Percentiles rank a stretch among this genome's conserved stretches.
Evolutionary conservation across 2,888 invertebrate genomes (phyloP).

Genomic region (Parnassius glacialis): DNA sequence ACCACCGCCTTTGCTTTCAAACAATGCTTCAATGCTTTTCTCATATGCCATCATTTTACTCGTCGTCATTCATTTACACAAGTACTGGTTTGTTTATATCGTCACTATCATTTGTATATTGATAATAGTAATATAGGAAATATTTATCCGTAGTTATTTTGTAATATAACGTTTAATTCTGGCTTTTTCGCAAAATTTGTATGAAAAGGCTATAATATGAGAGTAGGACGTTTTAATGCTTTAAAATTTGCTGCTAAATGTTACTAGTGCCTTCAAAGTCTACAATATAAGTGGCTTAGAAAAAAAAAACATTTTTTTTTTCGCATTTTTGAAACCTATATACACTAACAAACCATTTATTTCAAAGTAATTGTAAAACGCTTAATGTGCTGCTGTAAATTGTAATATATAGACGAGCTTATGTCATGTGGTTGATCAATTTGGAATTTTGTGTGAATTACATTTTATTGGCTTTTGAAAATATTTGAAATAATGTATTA

Average conservation of each 20-base stretch:
- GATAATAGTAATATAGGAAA: slow-evolving; percentile 6
- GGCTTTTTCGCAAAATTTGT: slow-evolving; percentile 9
- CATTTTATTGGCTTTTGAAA: slow-evolving; percentile 66
- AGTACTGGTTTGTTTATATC: slow-evolving; percentile 18
- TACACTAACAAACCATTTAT: slow-evolving; percentile 78
- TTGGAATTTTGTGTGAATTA: slow-evolving; percentile 72
- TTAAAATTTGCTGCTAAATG: slow-evolving; percentile 1
- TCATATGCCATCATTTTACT: slow-evolving; percentile 55
- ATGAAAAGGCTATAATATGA: neutral
- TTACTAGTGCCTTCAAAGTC: neutral
- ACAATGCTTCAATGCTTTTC: slow-evolving; percentile 71
- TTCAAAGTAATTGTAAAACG: slow-evolving; percentile 44
- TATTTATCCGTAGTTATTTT: slow-evolving; percentile 10
- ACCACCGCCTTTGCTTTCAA: slow-evolving; percentile 53
- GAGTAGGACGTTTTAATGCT: slow-evolving; percentile 16
- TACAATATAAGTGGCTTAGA: no score
- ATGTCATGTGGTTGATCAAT: slow-evolving; percentile 68
- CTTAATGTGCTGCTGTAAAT: slow-evolving; percentile 68
- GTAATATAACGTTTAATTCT: slow-evolving; percentile 33
- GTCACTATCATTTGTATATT: slow-evolving; percentile 14
- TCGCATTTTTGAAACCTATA: slow-evolving; percentile 47
- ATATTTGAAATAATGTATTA: slow-evolving; percentile 5
- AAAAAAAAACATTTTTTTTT: slow-evolving; percentile 31
- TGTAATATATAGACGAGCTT: slow-evolving; percentile 48
- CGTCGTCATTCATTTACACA: slow-evolving; percentile 34